Evolutionary conservation across 2,113 vertebrate species (phyloP), one percentile per base, ranked within the genome.

Genomic region (Campylomormyrus tamandua): DNA sequence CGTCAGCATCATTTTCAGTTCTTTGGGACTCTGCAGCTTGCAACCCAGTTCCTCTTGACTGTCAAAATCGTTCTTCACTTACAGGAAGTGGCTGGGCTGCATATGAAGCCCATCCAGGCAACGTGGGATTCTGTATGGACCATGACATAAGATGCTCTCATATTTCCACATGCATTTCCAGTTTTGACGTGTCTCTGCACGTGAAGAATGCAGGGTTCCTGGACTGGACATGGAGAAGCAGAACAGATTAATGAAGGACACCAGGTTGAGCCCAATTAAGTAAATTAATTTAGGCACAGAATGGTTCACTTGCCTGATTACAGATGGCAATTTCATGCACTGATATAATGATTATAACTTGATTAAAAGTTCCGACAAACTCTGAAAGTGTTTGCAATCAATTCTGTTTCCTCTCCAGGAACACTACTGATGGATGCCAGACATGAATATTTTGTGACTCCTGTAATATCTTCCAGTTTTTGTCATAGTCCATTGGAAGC

Each of bases 381-480:
- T 46, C 83, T 84, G 83, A 48, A 84, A 48, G 83, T 84, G 80
- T 84, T 84, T 46, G 83, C 45, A 84, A n/a, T 84, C 15, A 84
- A 24, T 48, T 84, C 21, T 84, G 42, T n/a, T 48, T 48, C 21
- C 9, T 84, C 45, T 45, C 42, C 13, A 10, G 83, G 42, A 84
- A 45, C 0, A 13, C 8, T 48, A 24, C 45, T 48, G 83, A 48
- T 2, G 15, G 39, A 48, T 84, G 24, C n/a, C 9, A n/a, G 8
- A 48, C 3, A 84, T 84, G 19, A 24, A 48, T 39, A 80, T 80
- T 80, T 80, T 39, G 35, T 42, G 74, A 80, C 4, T 10, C 70
- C 5, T 46, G 39, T 45, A 24, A 46, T 48, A 21, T 48, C 42
- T 84, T 10, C 42, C 83, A 84, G 45, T 46, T 21, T 46, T 45